Conservation (phyloP, 2,113 vertebrate genomes). For the Prietella phreatophila region DNA sequence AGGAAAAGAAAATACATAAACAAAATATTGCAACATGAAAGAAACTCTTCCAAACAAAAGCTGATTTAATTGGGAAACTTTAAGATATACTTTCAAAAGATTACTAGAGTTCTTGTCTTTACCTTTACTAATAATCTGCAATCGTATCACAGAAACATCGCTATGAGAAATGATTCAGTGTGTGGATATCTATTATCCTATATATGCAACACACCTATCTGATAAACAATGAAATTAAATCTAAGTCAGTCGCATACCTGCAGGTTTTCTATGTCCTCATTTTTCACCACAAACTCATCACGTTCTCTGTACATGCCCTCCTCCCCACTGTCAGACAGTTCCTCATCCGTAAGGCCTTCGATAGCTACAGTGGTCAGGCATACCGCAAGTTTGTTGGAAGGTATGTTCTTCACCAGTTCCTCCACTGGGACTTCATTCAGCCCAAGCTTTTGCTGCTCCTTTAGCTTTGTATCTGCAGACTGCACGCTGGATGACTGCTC, state of each 20-base stretch:
- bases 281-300: conserved; percentile 97
- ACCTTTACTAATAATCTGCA: background rate
- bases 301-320: conserved; percentile 97
- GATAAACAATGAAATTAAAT: background rate
- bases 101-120: background rate
- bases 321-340: conserved; percentile 89
- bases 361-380: conserved; percentile 80
- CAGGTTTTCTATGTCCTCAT: conserved; percentile 90
- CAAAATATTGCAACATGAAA: background rate
- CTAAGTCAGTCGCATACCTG: conserved; percentile 73
- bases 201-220: background rate
- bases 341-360: conserved; percentile 92
- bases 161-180: background rate
- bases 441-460: conserved; percentile 60
- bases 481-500: conserved; percentile 66
- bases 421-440: conserved; percentile 64
- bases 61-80: too few species aligned
- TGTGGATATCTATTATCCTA: background rate
- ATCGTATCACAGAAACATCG: background rate
- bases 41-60: background rate
- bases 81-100: too few species aligned
- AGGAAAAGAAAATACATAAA: background rate
- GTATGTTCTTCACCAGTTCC: conserved; percentile 67
- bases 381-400: conserved; percentile 76
- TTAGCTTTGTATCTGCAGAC: conserved; percentile 57